Base-by-base conservation (phyloP, 2,797 vertebrate species). In the Phataginus tricuspis region DNA sequence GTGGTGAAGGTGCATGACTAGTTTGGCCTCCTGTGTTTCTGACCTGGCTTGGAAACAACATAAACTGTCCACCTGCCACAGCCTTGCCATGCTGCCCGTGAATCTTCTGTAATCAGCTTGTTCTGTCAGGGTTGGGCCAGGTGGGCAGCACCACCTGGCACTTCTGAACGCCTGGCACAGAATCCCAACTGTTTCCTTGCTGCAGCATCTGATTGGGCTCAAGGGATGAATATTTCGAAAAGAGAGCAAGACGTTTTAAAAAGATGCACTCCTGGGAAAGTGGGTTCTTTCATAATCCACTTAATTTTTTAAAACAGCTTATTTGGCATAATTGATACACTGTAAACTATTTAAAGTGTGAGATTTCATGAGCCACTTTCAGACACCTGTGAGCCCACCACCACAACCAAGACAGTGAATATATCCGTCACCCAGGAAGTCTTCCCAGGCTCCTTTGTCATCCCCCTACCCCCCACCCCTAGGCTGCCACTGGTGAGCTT, bases 51-150 rank as follows among this genome's bases (percentile, higher is more conserved):
- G 16, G 45, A 49, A 63, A 14, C 15, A 6, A 8, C 14, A 0
- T 21, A 29, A 21, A 21, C 61, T 51, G 11, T 61, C 29, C 37
- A 3, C 11, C 51, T 31, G 23, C 34, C 4, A 2, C n/a, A 59
- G 57, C 77, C 11, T 0, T 0, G 0, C 5, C 18, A 18, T 29
- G 11, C 82, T 66, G 10, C 31, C 25, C 6, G 1, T 11, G 37
- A 78, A 42, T 4, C 5, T 66, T 69, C 83, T 1, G 2, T 39
- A 29, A 31, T 29, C 14, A n/a, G 6, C 34, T 18, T 19, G 5
- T 34, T 4, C 16, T 9, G 11, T 4, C 18, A 1, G 25, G 19
- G 27, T 45, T 18, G 0, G 0, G 29, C 55, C 49, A 3, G 51
- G 21, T 0, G 2, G 45, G 29, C 45, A 2, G 61, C 6, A 37